Evolutionary conservation across 2,888 invertebrate species (phyloP).

Genomic region (Scaptomyza tumidula): DNA sequence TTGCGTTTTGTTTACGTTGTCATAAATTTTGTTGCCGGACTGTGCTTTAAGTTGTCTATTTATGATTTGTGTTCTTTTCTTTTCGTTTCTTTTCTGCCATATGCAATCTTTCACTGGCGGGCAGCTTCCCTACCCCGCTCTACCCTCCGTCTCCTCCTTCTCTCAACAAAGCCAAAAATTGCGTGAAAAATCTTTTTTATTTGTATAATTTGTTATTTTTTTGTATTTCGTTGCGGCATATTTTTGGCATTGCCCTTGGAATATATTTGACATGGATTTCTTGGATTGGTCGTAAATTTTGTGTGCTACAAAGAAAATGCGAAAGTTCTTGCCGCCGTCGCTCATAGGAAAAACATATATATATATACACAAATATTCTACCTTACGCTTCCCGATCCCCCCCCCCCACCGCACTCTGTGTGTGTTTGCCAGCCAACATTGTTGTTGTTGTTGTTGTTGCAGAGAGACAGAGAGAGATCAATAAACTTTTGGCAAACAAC

Average conservation of each 20-base stretch:
- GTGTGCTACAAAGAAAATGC: constrained; percentile 54
- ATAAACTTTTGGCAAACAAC: constrained; percentile 79
- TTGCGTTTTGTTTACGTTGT: constrained; percentile 47
- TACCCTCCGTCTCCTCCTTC: not conserved
- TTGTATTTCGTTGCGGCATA: constrained; percentile 42
- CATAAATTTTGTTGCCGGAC: constrained; percentile 51
- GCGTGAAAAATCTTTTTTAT: constrained; percentile 51
- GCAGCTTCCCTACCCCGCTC: not conserved
- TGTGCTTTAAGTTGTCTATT: constrained; percentile 61
- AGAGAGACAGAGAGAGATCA: constrained; percentile 61
- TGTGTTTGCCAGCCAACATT: not conserved
- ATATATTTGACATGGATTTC: constrained; percentile 73
- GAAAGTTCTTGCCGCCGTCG: constrained; percentile 56
- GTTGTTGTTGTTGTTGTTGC: constrained; percentile 35
- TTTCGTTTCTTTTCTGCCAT: constrained; percentile 38
- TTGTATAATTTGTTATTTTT: constrained; percentile 21
- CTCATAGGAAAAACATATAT: constrained; percentile 12
- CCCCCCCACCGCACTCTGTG: not conserved
- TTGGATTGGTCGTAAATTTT: constrained; percentile 55
- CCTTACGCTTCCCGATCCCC: not conserved
- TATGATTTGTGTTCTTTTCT: constrained; percentile 39
- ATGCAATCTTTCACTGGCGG: constrained; percentile 57
- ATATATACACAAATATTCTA: constrained; percentile 24
- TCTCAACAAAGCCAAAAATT: constrained; percentile 22
- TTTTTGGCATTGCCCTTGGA: constrained; percentile 76